A percentile compares a stretch with the other conserved stretches of the same genome.
phyloP scores from a whole-genome alignment of 2,888 invertebrate genomes.

The Drosophila kambysellisi region DNA sequence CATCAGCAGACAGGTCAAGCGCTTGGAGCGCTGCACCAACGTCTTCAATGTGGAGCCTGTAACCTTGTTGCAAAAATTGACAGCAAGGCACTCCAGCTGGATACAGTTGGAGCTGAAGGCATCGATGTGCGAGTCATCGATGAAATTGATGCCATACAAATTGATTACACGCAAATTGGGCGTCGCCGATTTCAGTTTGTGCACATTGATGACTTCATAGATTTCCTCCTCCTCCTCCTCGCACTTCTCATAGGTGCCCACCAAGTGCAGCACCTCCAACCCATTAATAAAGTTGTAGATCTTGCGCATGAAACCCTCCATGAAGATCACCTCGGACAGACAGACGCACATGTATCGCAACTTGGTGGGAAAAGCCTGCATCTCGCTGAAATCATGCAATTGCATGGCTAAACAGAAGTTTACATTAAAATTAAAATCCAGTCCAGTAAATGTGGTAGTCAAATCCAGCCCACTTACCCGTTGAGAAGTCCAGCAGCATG shows the following conservation, averaged over 20 bases:
- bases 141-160: conserved; percentile 98
- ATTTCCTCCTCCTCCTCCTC: conserved; percentile 99
- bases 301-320: conserved; percentile 99
- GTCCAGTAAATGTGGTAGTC: background rate
- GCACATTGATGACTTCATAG: conserved; percentile 99
- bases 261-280: conserved; percentile 96
- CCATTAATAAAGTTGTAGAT: conserved; percentile 99
- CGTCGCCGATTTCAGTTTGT: conserved; percentile 98
- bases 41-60: conserved; percentile 98
- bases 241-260: conserved; percentile 98
- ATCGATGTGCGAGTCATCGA: conserved; percentile 99
- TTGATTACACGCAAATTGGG: conserved; percentile 99
- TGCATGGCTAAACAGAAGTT: conserved; percentile 91
- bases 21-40: conserved; percentile 95
- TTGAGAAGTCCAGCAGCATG: conserved; percentile 98
- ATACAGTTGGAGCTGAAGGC: conserved; percentile 98
- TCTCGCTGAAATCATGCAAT: conserved; percentile 99
- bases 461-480: conserved; percentile 86
- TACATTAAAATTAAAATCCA: background rate
- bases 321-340: conserved; percentile 98
- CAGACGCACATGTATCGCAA: conserved; percentile 98
- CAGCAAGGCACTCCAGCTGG: conserved; percentile 97
- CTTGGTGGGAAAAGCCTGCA: conserved; percentile 99
- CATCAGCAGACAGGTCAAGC: conserved; percentile 96
- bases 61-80: conserved; percentile 98